These are phyloP conservation scores for Asteroscopus sphinx DNA, from an alignment of 2,888 invertebrate species.

Conservation along the genomic window DNA sequence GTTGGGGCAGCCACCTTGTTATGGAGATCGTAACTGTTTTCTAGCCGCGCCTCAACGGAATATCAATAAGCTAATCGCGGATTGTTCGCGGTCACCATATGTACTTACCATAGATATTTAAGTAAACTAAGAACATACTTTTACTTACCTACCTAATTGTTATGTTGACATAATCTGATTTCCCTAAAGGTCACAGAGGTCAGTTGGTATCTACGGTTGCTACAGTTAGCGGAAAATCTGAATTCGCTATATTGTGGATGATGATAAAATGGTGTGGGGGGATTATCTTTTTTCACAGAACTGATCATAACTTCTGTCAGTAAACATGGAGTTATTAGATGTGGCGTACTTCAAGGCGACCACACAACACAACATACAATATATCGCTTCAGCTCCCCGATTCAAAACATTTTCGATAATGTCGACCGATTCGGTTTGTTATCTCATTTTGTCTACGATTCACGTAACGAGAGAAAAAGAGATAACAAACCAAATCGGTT, in stretches of 20 bases:
- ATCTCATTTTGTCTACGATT: too few species aligned
- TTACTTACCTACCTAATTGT: constrained; percentile 4
- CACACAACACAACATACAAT: too few species aligned
- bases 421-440: too few species aligned
- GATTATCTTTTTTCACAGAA: too few species aligned
- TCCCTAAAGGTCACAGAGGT: constrained; percentile 32
- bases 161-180: constrained; percentile 38
- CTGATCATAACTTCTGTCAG: too few species aligned
- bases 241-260: constrained; percentile 24
- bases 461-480: too few species aligned
- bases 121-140: not conserved
- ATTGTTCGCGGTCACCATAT: constrained; percentile 25
- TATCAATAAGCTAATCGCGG: constrained; percentile 37
- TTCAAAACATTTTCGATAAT: too few species aligned
- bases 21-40: constrained; percentile 55
- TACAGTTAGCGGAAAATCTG: constrained; percentile 23
- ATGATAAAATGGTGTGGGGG: constrained; percentile 3
- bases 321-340: too few species aligned
- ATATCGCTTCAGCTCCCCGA: too few species aligned
- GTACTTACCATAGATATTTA: constrained; percentile 27
- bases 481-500: too few species aligned
- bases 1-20: constrained; percentile 23
- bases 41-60: constrained; percentile 41
- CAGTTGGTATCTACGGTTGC: constrained; percentile 8
- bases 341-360: too few species aligned